Percentiles rank a stretch among this genome's conserved stretches.
These are phyloP conservation scores for Arnoldichthys spilopterus DNA, from an alignment of 2,797 vertebrate genomes.

Conservation along the genomic window DNA sequence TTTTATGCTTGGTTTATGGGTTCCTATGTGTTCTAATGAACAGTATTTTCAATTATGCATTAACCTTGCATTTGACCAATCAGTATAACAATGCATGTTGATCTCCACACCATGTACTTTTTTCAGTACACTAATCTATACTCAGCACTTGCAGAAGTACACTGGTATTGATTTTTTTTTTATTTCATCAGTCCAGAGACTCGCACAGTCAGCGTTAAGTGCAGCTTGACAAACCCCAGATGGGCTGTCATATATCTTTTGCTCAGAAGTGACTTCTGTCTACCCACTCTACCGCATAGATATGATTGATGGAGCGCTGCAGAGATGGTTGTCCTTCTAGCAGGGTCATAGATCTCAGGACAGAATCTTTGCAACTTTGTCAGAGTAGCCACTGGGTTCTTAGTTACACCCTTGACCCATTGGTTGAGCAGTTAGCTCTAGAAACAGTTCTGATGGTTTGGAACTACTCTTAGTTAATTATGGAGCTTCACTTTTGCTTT, in stretches of 20 bases:
- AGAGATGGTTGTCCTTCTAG: neutral
- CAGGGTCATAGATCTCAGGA: neutral
- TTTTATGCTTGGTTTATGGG: too few species aligned
- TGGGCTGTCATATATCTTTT: conserved; percentile 2
- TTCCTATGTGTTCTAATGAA: too few species aligned
- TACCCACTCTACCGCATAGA: neutral
- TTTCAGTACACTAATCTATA: too few species aligned
- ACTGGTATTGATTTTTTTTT: too few species aligned
- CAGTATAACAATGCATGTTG: too few species aligned
- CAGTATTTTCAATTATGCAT: too few species aligned
- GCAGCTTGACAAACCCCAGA: conserved; percentile 8
- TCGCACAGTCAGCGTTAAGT: neutral
- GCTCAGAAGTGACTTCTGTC: conserved; percentile 9
- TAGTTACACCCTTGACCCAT: neutral
- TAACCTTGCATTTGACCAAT: too few species aligned
- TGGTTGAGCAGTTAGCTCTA: neutral
- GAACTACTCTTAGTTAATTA: neutral
- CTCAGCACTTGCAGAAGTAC: too few species aligned
- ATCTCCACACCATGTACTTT: too few species aligned
- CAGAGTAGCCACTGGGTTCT: neutral
- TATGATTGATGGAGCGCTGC: conserved; percentile 6
- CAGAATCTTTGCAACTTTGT: neutral
- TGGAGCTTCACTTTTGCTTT: too few species aligned
- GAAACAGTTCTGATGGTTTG: neutral
- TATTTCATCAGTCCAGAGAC: neutral